A percentile compares a stretch with the other conserved stretches of the same genome.
Evolutionary conservation across 2,797 vertebrate genomes (phyloP).

Genomic region (Cuniculus paca): DNA sequence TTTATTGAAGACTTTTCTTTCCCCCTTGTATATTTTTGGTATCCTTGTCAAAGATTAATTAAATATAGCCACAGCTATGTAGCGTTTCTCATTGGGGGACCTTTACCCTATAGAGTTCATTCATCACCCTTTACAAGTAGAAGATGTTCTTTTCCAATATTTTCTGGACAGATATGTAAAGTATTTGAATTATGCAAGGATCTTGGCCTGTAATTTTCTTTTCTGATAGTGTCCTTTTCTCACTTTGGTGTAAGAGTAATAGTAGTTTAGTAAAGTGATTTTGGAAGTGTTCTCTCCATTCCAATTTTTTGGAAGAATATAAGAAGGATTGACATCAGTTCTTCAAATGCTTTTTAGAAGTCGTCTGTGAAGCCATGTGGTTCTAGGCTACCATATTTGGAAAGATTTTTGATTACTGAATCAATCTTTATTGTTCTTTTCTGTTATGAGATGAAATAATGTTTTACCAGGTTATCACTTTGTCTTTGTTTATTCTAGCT

Average conservation of each 20-base stretch:
- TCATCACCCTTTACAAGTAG: slow-evolving; percentile 72
- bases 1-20: background rate
- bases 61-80: slow-evolving; percentile 49
- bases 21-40: background rate
- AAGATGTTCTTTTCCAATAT: slow-evolving; percentile 67
- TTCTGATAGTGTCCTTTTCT: background rate
- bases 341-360: background rate
- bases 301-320: background rate
- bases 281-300: background rate
- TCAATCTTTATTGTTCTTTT: background rate
- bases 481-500: slow-evolving; percentile 36
- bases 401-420: background rate
- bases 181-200: background rate
- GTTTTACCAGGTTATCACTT: background rate
- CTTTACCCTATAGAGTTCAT: slow-evolving; percentile 63
- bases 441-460: slow-evolving; percentile 26
- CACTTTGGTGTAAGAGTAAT: background rate
- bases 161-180: slow-evolving; percentile 38
- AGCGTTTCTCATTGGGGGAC: slow-evolving; percentile 69
- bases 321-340: background rate
- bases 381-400: background rate
- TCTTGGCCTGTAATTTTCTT: background rate
- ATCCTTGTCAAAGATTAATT: background rate
- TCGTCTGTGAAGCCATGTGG: background rate
- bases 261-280: background rate